Percentiles rank a stretch among this genome's conserved stretches.
Evolutionary conservation across 2,797 vertebrate species (phyloP).

Genomic region (Echeneis naucrates): DNA sequence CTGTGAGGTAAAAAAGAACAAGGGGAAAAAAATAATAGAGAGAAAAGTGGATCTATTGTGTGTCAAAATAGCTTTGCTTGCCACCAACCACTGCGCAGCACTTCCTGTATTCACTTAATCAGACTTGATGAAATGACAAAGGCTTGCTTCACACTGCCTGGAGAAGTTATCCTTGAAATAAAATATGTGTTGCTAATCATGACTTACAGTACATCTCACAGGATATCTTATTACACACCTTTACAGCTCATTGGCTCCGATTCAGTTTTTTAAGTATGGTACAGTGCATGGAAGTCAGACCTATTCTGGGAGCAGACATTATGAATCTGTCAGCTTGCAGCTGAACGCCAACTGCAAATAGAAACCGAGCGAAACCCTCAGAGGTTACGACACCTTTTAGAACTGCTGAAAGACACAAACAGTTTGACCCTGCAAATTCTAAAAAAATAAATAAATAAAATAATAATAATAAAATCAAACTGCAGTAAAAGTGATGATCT

Average conservation of each 20-base stretch:
- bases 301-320: conserved; percentile 71
- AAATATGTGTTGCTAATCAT: conserved; percentile 73
- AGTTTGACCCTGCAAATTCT: conserved; percentile 51
- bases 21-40: conserved; percentile 39
- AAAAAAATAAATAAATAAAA: conserved; percentile 7
- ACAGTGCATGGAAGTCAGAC: conserved; percentile 69
- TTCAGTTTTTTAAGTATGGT: conserved; percentile 70
- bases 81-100: conserved; percentile 8
- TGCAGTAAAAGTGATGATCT: neutral
- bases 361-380: conserved; percentile 66
- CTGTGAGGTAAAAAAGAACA: conserved; percentile 18
- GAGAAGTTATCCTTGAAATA: conserved; percentile 72
- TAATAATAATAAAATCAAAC: no score
- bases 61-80: conserved; percentile 41
- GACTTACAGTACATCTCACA: conserved; percentile 71
- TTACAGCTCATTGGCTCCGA: conserved; percentile 72
- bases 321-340: conserved; percentile 73
- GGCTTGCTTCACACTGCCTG: conserved; percentile 69
- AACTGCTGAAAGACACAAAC: conserved; percentile 57
- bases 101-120: conserved; percentile 53
- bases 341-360: conserved; percentile 65
- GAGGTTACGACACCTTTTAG: conserved; percentile 67
- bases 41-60: conserved; percentile 45
- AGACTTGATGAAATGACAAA: conserved; percentile 67
- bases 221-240: conserved; percentile 73